Percentiles rank a stretch among this genome's conserved stretches.
Evolutionary conservation across 2,113 vertebrate species (phyloP).

Genomic region (Hypocryptadius cinnamomeus): DNA sequence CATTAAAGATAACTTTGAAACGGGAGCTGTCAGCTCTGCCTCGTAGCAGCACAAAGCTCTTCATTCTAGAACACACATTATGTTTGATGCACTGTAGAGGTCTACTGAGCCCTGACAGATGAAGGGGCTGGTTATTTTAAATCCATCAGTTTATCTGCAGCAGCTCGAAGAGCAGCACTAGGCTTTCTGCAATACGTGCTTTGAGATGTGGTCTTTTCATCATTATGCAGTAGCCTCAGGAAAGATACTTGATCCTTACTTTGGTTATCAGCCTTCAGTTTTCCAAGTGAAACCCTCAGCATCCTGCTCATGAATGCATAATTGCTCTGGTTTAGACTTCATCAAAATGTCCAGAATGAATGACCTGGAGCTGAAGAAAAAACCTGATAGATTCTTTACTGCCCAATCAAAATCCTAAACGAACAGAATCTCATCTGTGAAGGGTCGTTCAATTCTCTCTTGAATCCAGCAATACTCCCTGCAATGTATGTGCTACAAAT

Average conservation of each 20-base stretch:
- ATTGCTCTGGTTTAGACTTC: constrained; percentile 19
- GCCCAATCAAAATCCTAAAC: neutral
- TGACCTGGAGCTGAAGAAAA: constrained; percentile 7
- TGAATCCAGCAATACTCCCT: neutral
- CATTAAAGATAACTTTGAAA: constrained; percentile 55
- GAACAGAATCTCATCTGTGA: neutral
- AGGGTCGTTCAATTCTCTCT: neutral
- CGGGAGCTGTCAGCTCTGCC: neutral
- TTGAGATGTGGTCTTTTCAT: constrained; percentile 6
- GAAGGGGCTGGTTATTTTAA: neutral
- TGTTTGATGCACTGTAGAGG: neutral
- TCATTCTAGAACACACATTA: neutral
- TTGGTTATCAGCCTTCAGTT: constrained; percentile 45
- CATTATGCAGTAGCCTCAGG: constrained; percentile 14
- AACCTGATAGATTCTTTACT: neutral
- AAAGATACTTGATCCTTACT: constrained; percentile 42
- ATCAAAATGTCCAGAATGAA: constrained; percentile 11
- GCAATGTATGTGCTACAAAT: neutral
- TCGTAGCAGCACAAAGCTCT: neutral
- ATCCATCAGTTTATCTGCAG: neutral
- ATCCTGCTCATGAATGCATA: constrained; percentile 43
- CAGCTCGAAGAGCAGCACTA: neutral
- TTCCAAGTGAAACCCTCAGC: constrained; percentile 53
- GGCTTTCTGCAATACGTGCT: neutral
- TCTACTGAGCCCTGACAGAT: neutral